Evolutionary conservation across 37 sponge, comb jelly and placozoan genomes (phyloP).

Genomic region (Halisarca cf. caerulea): DNA sequence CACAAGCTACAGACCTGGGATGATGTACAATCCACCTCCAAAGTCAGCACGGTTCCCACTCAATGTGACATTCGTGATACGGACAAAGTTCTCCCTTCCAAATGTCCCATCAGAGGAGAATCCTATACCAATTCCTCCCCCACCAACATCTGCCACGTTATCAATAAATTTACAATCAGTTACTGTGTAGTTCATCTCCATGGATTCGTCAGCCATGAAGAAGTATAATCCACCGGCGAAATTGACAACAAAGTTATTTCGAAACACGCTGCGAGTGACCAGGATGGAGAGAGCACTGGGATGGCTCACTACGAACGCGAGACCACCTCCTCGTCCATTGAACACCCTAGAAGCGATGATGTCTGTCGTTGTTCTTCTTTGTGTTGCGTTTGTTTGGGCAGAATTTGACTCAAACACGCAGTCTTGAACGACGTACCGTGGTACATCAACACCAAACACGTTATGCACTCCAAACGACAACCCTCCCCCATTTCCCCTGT

Average conservation of each 20-base stretch:
- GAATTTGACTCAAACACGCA: constrained; percentile 39
- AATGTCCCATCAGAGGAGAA: background rate
- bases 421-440: constrained; percentile 12
- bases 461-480: constrained; percentile 15
- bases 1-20: constrained; percentile 7
- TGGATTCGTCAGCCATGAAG: background rate
- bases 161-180: constrained; percentile 6
- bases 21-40: constrained; percentile 40
- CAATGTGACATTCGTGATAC: background rate
- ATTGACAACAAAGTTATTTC: constrained; percentile 37
- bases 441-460: background rate
- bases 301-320: constrained; percentile 57
- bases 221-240: constrained; percentile 71
- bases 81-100: background rate
- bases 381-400: constrained; percentile 49
- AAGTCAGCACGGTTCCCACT: background rate
- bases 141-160: constrained; percentile 42
- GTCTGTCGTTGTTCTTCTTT: constrained; percentile 14
- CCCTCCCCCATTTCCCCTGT: constrained; percentile 18
- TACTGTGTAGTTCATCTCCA: constrained; percentile 5
- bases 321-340: constrained; percentile 65
- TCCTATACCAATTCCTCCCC: constrained; percentile 43
- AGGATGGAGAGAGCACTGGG: constrained; percentile 6
- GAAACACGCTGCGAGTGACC: constrained; percentile 34
- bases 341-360: constrained; percentile 46